Evolutionary conservation across 2,888 invertebrate species (phyloP).

Genomic region (Ectemnius continuus): DNA sequence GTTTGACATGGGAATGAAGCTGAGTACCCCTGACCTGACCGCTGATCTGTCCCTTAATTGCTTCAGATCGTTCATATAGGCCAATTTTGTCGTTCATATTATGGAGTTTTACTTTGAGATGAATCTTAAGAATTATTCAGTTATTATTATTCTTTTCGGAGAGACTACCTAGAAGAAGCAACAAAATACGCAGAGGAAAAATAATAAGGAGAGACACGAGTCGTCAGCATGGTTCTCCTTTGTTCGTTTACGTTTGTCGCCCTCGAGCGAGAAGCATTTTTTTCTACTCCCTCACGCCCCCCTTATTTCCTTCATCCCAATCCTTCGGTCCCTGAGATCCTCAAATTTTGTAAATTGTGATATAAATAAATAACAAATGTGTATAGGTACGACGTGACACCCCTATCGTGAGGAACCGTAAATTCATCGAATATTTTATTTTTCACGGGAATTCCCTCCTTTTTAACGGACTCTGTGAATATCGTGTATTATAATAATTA

Average conservation of each 20-base stretch:
- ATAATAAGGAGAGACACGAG: slow-evolving; percentile 50
- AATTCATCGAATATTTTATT: slow-evolving; percentile 71
- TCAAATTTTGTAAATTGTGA: slow-evolving; percentile 78
- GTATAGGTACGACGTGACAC: slow-evolving; percentile 71
- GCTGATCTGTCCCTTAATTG: slow-evolving; percentile 51
- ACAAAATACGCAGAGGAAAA: slow-evolving; percentile 9
- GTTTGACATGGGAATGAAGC: slow-evolving; percentile 60
- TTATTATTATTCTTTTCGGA: slow-evolving; percentile 9
- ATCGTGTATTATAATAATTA: slow-evolving; percentile 78
- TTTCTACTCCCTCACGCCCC: slow-evolving; percentile 42
- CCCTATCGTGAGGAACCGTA: slow-evolving; percentile 65
- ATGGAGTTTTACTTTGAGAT: slow-evolving; percentile 21
- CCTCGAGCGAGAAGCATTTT: slow-evolving; percentile 47
- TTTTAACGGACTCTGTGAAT: slow-evolving; percentile 77
- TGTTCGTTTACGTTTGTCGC: slow-evolving; percentile 49
- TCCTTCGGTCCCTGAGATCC: slow-evolving; percentile 43
- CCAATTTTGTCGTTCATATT: slow-evolving; percentile 30
- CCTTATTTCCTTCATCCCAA: slow-evolving; percentile 21
- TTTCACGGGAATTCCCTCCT: slow-evolving; percentile 64
- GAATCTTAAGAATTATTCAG: slow-evolving; percentile 10
- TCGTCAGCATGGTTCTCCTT: slow-evolving; percentile 51
- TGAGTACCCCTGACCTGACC: slow-evolving; percentile 49
- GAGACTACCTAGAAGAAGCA: slow-evolving; percentile 9
- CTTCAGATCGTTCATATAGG: slow-evolving; percentile 45
- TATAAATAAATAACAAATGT: slow-evolving; percentile 77